A percentile compares a stretch with the other conserved stretches of the same genome.
These are phyloP conservation scores for Halichondria panicea DNA, from an alignment of 37 sponge, comb jelly and placozoan genomes.

Conservation along the genomic window DNA sequence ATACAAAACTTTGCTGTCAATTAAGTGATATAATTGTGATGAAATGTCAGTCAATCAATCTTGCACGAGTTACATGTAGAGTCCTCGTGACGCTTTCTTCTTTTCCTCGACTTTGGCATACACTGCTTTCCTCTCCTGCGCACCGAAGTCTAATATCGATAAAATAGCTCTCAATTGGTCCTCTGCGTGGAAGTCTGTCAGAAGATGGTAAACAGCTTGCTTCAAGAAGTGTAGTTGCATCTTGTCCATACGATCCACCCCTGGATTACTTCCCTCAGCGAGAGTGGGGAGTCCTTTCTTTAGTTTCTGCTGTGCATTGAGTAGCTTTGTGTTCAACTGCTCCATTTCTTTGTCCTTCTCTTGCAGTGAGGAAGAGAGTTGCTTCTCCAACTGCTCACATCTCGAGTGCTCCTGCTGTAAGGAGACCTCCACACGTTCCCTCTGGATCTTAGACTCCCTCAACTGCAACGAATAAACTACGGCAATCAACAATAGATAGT, in stretches of 20 bases:
- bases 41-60: neutral
- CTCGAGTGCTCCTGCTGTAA: slow-evolving; percentile 29
- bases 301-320: slow-evolving; percentile 14
- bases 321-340: slow-evolving; percentile 44
- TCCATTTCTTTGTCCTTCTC: slow-evolving; percentile 50
- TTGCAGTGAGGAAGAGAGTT: neutral
- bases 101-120: slow-evolving; percentile 63
- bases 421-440: slow-evolving; percentile 18
- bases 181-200: slow-evolving; percentile 77
- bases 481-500: too few species aligned
- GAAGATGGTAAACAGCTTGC: slow-evolving; percentile 62
- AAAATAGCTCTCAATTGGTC: slow-evolving; percentile 76
- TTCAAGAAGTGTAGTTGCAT: slow-evolving; percentile 48
- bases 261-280: slow-evolving; percentile 8
- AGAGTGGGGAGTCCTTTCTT: neutral
- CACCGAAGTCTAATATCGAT: slow-evolving; percentile 65
- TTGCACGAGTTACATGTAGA: slow-evolving; percentile 6
- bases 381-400: slow-evolving; percentile 16
- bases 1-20: neutral
- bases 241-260: slow-evolving; percentile 29
- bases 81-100: slow-evolving; percentile 31
- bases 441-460: slow-evolving; percentile 36
- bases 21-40: neutral
- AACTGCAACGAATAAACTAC: too few species aligned
- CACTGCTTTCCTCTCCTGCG: slow-evolving; percentile 68